Evolutionary conservation across 2,113 vertebrate genomes (phyloP).

Genomic region (Cyanistes caeruleus): DNA sequence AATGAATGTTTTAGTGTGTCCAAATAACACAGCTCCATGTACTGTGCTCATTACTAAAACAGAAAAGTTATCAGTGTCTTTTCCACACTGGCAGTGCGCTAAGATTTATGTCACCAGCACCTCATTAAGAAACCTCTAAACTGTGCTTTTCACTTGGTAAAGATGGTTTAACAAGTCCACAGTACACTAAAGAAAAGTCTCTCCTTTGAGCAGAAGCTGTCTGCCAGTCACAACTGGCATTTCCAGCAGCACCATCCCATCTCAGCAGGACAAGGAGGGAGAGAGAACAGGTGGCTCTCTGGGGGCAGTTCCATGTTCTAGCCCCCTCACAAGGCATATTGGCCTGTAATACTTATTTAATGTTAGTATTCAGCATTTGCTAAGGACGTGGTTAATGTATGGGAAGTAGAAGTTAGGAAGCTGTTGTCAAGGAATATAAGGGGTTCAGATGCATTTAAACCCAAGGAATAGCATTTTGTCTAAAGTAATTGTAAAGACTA

Average conservation of each 20-base stretch:
- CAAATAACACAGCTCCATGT: not conserved
- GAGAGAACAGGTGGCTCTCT: not conserved
- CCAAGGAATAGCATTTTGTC: not conserved
- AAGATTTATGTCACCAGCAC: not conserved
- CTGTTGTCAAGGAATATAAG: not conserved
- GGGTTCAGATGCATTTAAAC: not conserved
- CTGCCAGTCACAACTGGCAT: not conserved
- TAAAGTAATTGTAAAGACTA: not conserved
- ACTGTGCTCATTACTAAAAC: conserved; percentile 26
- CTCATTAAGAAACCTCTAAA: not conserved
- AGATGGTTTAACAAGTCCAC: not conserved
- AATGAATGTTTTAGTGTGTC: conserved; percentile 23
- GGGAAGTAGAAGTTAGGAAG: not conserved
- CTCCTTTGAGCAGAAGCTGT: not conserved
- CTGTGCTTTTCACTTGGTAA: not conserved
- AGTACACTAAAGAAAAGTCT: not conserved
- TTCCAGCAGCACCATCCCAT: not conserved
- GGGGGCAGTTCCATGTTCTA: not conserved
- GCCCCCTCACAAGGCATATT: not conserved
- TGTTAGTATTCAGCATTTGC: not conserved
- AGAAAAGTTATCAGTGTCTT: not conserved
- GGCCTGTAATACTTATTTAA: not conserved
- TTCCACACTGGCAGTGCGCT: not conserved
- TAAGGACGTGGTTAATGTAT: not conserved
- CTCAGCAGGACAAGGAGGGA: not conserved